phyloP scores from a whole-genome alignment of 2,113 vertebrate species.

The Poeciliopsis retropinna region DNA sequence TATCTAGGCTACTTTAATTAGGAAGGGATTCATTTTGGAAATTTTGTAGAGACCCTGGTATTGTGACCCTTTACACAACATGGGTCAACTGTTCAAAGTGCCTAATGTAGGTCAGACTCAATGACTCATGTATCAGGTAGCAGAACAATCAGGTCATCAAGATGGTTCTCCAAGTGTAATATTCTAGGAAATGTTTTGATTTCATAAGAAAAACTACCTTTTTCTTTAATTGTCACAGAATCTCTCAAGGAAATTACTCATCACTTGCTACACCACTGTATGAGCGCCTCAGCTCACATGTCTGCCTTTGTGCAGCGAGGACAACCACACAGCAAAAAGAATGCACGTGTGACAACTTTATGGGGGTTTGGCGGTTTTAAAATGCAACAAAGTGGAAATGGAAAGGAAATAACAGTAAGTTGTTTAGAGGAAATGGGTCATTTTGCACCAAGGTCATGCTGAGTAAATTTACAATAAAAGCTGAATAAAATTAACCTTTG shows the following conservation, averaged over 20 bases:
- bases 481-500: conserved; percentile 10
- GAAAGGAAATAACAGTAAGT: conserved; percentile 16
- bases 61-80: conserved; percentile 24
- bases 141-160: not conserved
- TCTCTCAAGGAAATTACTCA: conserved; percentile 58
- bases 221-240: not conserved
- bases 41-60: conserved; percentile 5
- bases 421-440: conserved; percentile 66
- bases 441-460: conserved; percentile 18
- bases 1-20: not conserved
- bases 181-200: conserved; percentile 48
- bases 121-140: not conserved
- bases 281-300: conserved; percentile 1
- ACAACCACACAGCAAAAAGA: conserved; percentile 41
- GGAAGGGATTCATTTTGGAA: conserved; percentile 2
- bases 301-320: not conserved
- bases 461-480: conserved; percentile 49
- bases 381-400: conserved; percentile 36
- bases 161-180: not conserved
- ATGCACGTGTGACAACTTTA: conserved; percentile 43
- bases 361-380: conserved; percentile 22
- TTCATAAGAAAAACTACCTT: conserved; percentile 38
- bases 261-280: not conserved
- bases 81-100: not conserved
- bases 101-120: conserved; percentile 32